Percentiles rank a stretch among this genome's conserved stretches.
Evolutionary conservation across 2,888 invertebrate genomes (phyloP).

Genomic region (Sminthurides aquaticus): DNA sequence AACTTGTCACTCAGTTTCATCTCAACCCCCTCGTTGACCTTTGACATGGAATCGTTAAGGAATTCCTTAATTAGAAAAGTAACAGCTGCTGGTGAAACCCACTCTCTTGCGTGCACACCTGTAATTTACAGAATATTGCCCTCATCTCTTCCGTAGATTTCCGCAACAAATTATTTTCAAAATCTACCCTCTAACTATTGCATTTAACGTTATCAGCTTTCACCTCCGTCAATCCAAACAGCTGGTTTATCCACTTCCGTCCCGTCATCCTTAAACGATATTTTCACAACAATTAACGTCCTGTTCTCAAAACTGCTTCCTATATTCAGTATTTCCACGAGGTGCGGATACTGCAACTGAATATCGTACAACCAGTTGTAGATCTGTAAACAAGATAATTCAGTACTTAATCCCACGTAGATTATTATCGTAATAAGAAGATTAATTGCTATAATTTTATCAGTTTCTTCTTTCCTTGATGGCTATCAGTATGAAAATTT

Average conservation of each 20-base stretch:
- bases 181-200: not conserved
- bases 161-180: not conserved
- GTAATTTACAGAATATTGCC: too few relatives aligned
- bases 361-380: not conserved
- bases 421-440: too few relatives aligned
- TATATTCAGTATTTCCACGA: not conserved
- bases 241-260: constrained; percentile 44
- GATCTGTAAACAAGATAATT: not conserved
- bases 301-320: constrained; percentile 1
- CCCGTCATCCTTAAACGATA: not conserved
- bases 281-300: not conserved
- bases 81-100: constrained; percentile 63
- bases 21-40: constrained; percentile 53
- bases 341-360: not conserved
- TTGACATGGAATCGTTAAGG: constrained; percentile 54
- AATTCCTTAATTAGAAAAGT: constrained; percentile 64
- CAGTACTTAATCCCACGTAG: not conserved
- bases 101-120: constrained; percentile 81
- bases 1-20: too few relatives aligned
- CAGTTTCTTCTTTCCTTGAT: too few relatives aligned
- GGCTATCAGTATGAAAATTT: too few relatives aligned
- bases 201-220: not conserved
- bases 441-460: too few relatives aligned
- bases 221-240: constrained; percentile 50
- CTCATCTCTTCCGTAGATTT: too few relatives aligned